These are phyloP conservation scores for Harpegnathos saltator DNA, from an alignment of 1,140 invertebrate species.

Conservation along the genomic window DNA sequence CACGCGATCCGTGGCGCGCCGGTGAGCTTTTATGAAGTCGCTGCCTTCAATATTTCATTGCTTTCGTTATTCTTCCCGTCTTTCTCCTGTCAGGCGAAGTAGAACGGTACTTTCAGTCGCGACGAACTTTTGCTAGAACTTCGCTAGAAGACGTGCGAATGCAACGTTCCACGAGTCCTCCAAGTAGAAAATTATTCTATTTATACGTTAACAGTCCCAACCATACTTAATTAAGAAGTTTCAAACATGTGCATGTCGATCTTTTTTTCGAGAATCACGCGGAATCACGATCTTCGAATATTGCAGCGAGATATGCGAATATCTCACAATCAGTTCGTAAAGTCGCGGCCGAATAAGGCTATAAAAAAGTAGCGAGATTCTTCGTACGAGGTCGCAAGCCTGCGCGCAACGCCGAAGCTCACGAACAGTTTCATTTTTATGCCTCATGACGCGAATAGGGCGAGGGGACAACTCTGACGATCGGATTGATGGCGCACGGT, in stretches of 20 bases:
- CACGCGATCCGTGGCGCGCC: conserved; percentile 27
- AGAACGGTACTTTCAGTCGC: conserved; percentile 26
- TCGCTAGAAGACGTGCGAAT: not conserved
- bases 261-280: no score
- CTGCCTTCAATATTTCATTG: conserved; percentile 50
- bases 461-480: conserved; percentile 71
- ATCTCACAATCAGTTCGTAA: not conserved
- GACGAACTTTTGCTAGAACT: not conserved
- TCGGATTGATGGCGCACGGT: conserved; percentile 74
- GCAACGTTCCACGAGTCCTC: no score
- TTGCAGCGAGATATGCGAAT: not conserved
- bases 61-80: conserved; percentile 46
- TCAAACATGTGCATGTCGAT: no score
- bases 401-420: not conserved
- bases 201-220: no score
- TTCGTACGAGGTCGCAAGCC: not conserved
- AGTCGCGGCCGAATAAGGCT: not conserved
- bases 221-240: no score
- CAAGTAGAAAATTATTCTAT: no score
- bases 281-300: not conserved
- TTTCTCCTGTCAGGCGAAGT: not conserved
- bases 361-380: not conserved
- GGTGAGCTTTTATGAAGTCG: conserved; percentile 36
- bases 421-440: conserved; percentile 20
- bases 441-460: not conserved